Conservation (phyloP, 2,888 invertebrate genomes). For the Hybos culiciformis region DNA sequence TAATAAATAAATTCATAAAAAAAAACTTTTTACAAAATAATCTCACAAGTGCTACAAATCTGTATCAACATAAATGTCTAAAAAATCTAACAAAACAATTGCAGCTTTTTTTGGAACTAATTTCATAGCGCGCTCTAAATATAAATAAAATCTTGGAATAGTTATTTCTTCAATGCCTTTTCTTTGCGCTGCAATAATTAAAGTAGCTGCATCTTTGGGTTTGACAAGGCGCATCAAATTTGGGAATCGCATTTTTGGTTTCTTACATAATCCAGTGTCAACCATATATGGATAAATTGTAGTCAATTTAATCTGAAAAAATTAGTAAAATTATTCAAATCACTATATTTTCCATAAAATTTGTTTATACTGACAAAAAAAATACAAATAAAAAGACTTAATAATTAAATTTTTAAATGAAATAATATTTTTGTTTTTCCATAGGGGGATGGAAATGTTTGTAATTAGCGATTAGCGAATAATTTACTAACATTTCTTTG, state of each 20-base stretch:
- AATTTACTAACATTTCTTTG: too few relatives aligned
- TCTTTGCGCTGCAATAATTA: slow-evolving; percentile 54
- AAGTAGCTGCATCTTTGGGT: slow-evolving; percentile 47
- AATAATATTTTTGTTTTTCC: too few relatives aligned
- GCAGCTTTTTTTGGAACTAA: slow-evolving; percentile 41
- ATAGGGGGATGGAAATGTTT: too few relatives aligned
- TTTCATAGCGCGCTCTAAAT: slow-evolving; percentile 31
- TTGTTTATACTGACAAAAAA: not conserved
- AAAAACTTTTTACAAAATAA: too few relatives aligned
- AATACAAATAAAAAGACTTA: not conserved
- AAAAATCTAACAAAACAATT: slow-evolving; percentile 44
- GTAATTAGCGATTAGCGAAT: too few relatives aligned
- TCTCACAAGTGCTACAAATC: too few relatives aligned
- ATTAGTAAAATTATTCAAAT: slow-evolving; percentile 6
- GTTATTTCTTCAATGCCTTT: slow-evolving; percentile 46
- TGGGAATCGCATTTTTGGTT: slow-evolving; percentile 56
- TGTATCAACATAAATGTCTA: slow-evolving; percentile 50
- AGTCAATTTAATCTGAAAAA: slow-evolving; percentile 55
- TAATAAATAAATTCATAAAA: too few relatives aligned
- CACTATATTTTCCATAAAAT: not conserved
- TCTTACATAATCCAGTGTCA: slow-evolving; percentile 71
- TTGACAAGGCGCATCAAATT: slow-evolving; percentile 47
- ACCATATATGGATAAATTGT: slow-evolving; percentile 80
- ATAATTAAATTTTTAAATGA: too few relatives aligned
- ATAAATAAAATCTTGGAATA: slow-evolving; percentile 45